Evolutionary conservation across 2,797 vertebrate species (phyloP).

Genomic region (Thaleichthys pacificus): DNA sequence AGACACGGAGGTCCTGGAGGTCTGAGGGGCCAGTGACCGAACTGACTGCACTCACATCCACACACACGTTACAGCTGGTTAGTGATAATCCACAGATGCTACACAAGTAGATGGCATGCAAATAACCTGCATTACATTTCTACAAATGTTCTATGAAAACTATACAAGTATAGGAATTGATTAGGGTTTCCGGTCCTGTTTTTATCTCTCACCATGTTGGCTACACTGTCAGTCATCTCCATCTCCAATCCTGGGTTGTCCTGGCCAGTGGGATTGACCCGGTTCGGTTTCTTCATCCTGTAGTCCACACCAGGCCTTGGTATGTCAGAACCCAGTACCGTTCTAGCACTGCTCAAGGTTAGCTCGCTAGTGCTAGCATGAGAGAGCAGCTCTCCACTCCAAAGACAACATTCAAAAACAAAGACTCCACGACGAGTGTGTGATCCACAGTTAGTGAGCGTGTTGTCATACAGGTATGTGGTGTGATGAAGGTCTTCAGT

Average conservation of each 20-base stretch:
- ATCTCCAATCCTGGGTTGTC: conserved; percentile 54
- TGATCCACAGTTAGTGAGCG: too few species aligned
- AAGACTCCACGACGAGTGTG: too few species aligned
- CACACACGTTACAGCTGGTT: background rate
- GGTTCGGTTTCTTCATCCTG: conserved; percentile 43
- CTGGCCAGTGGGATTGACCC: conserved; percentile 1
- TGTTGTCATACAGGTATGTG: conserved; percentile 5
- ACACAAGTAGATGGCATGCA: background rate
- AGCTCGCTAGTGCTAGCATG: background rate
- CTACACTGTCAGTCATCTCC: conserved; percentile 42
- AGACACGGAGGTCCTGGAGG: conserved; percentile 18
- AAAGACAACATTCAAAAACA: conserved; percentile 5
- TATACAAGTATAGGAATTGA: too few species aligned
- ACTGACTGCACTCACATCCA: conserved; percentile 28
- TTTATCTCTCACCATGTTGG: conserved; percentile 40
- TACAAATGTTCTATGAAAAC: too few species aligned
- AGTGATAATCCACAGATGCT: background rate
- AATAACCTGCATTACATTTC: too few species aligned
- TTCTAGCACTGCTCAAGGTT: background rate
- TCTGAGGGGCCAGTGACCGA: background rate
- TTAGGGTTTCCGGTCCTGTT: background rate
- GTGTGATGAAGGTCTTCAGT: background rate
- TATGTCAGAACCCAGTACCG: background rate
- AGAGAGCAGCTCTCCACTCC: background rate
- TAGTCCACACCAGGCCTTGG: background rate